Conservation (phyloP, 2,888 invertebrate species). For the Ophion obscuratus region DNA sequence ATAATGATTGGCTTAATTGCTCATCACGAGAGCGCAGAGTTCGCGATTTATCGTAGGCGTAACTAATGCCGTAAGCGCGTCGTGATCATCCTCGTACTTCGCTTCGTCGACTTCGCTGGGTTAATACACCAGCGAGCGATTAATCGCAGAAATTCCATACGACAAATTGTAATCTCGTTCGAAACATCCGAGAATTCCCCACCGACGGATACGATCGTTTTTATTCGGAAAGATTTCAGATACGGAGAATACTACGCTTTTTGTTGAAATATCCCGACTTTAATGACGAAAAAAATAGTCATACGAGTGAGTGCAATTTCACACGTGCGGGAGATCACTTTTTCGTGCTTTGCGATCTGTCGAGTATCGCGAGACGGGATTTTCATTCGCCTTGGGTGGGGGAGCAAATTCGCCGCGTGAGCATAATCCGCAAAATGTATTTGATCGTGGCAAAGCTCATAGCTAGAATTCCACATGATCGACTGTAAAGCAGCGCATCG, state of each 20-base stretch:
- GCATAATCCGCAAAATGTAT: neutral
- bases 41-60: conserved; percentile 63
- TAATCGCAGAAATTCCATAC: conserved; percentile 1
- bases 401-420: no score
- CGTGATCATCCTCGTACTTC: conserved; percentile 6
- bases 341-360: neutral
- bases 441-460: no score
- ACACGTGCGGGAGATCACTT: neutral
- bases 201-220: neutral
- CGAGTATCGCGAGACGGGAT: neutral
- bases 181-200: neutral
- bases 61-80: conserved; percentile 25
- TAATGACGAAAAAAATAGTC: neutral
- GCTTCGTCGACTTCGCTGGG: conserved; percentile 22
- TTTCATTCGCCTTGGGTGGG: no score
- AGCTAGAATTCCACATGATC: no score
- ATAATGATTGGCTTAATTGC: conserved; percentile 62
- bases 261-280: neutral
- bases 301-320: neutral
- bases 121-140: conserved; percentile 31
- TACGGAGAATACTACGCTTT: neutral
- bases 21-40: conserved; percentile 27
- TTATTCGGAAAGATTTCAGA: neutral
- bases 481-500: no score
- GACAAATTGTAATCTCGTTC: neutral